Evolutionary conservation across 1,140 invertebrate species (phyloP), one percentile per base, ranked within the genome.

Genomic region (Paraescarpia echinospica): DNA sequence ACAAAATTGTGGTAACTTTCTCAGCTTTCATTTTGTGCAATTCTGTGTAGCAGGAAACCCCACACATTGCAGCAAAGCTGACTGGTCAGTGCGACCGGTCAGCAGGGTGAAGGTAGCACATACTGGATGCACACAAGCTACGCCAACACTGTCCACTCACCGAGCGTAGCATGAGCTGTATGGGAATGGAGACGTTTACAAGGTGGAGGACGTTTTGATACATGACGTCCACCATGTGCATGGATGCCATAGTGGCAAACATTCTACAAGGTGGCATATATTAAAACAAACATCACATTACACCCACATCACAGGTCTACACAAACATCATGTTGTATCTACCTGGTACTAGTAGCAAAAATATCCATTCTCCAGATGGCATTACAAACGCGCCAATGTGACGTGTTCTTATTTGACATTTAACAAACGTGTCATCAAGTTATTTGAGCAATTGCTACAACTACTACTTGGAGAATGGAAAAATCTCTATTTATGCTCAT

Each of bases 201-300:
- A 34, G 35, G 18, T 34, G 33, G 14, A 90, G 35, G 34, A 90
- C n/a, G 34, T 34, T 90, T 34, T 41, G 35, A 22, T 27, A 90
- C 34, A 90, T 22, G 31, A 34, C 35, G 35, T 90, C 18, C 34
- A 90, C 34, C 90, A 33, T 41, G 90, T 90, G 35, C 34, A 34
- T 34, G 35, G 35, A 90, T 31, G 90, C 35, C 90, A 90, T 90
- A 41, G 18, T 41, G 35, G 90, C 90, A 41, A 34, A 90, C 90
- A 90, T 90, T 41, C 90, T 90, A 41, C 34, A 90, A 90, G 90
- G 8, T 6, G 59, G 59, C 8, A 77, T 18, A 27, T 77, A 18
- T 77, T 18, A 77, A 77, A 77, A 22, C 59, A 77, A 77, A 27
- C 4, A 77, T 77, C 2, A 31, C 59, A 77, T 77, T 77, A 18